phyloP scores from a whole-genome alignment of 2,113 vertebrate genomes.

The Sinocyclocheilus maitianheensis region DNA sequence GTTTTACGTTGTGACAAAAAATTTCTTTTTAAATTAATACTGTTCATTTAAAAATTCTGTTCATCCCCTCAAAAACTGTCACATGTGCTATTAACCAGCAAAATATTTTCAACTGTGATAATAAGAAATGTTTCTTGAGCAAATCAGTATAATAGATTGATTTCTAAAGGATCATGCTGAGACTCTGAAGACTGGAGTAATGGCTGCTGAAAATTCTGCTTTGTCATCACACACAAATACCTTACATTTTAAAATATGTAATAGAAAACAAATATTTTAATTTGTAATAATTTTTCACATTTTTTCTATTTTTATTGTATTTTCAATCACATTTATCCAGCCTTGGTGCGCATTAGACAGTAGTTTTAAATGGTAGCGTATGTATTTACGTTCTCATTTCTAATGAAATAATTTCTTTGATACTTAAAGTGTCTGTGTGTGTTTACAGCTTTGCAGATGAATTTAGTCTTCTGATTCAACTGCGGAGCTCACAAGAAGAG shows the following conservation, averaged over 20 bases:
- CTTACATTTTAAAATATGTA: neutral
- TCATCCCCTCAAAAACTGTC: no score
- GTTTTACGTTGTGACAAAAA: neutral
- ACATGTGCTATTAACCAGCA: neutral
- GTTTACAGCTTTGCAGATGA: conserved; percentile 77
- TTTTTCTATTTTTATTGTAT: neutral
- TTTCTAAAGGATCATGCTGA: neutral
- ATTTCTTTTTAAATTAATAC: neutral
- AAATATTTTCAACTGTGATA: neutral
- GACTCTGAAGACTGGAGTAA: neutral
- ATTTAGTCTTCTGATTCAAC: conserved; percentile 77
- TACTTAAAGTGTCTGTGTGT: conserved; percentile 15
- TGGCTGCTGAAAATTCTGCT: neutral
- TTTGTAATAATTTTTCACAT: neutral
- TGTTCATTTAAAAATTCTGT: neutral
- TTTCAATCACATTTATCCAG: neutral
- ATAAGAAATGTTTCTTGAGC: neutral
- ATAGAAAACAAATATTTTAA: neutral
- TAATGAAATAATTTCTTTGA: neutral
- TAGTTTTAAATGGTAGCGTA: neutral
- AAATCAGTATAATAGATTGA: neutral
- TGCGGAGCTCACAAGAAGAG: conserved; percentile 73
- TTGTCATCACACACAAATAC: neutral
- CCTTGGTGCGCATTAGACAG: neutral
- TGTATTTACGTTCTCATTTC: neutral